Percentiles rank a stretch among this genome's conserved stretches.
Conservation (phyloP, 2,888 invertebrate genomes). For the Cheilosia scutellata region DNA sequence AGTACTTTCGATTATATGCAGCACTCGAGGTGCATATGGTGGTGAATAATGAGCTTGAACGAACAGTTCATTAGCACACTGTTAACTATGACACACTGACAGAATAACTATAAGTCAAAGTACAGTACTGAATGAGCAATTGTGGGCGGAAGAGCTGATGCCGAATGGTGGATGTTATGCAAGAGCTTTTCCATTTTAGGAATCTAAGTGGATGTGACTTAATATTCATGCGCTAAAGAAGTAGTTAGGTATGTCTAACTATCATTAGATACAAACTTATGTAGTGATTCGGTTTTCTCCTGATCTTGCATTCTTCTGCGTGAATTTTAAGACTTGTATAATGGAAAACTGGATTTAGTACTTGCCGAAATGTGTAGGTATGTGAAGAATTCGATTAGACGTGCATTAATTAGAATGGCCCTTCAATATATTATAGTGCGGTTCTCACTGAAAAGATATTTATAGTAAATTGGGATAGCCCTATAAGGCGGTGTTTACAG, state of each 20-base stretch:
- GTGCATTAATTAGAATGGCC: too few relatives aligned
- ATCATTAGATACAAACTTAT: too few relatives aligned
- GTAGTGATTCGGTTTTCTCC: too few relatives aligned
- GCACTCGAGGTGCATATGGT: constrained; percentile 26
- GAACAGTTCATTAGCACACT: constrained; percentile 57
- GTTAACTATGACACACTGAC: constrained; percentile 31
- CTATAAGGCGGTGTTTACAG: too few relatives aligned
- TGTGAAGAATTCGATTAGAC: too few relatives aligned
- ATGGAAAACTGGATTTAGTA: too few relatives aligned
- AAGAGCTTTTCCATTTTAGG: constrained; percentile 31
- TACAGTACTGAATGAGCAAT: constrained; percentile 3
- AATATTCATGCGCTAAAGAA: constrained; percentile 8
- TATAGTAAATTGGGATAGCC: too few relatives aligned
- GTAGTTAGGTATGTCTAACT: neutral
- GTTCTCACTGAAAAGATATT: too few relatives aligned
- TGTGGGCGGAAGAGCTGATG: constrained; percentile 11
- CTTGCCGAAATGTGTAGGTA: too few relatives aligned
- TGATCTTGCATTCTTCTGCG: too few relatives aligned
- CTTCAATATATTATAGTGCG: too few relatives aligned
- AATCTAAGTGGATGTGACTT: constrained; percentile 17
- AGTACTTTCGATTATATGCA: constrained; percentile 65
- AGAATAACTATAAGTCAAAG: constrained; percentile 50
- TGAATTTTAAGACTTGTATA: too few relatives aligned
- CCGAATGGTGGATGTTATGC: constrained; percentile 35
- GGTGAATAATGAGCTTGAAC: constrained; percentile 63